Base-by-base conservation (phyloP, 2,888 invertebrate species). In the Buathra laborator region DNA sequence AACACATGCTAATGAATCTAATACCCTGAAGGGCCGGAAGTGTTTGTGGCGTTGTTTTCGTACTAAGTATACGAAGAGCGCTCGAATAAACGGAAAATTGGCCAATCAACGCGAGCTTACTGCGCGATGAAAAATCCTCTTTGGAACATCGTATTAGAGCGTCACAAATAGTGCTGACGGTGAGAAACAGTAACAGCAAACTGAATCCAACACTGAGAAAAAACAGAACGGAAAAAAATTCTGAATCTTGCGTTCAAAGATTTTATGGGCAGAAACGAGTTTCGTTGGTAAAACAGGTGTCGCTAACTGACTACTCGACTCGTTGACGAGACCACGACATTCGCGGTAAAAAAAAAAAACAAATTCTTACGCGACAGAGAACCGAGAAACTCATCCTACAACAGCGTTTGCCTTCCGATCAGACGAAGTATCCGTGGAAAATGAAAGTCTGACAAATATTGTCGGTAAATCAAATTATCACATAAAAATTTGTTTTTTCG, bases 21-120 rank as follows among this genome's bases (percentile, higher is more conserved):
- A 96, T 93, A 10, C 95, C 95, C 87, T 95, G 94, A 14, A 95
- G 87, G 59, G 92, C 93, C 0, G 91, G 90, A 37, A 95, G 88
- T 29, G 92, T 91, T 2, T 90, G 92, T 2, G 86, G 62, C 0
- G 89, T 86, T 0, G 85, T 67, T 44, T 89, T 67, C 0, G 93
- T 93, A 24, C 84, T 90, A n/a, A 94, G 81, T 75, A 94, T 90
- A 80, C 93, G 93, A 7, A 86, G 87, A 1, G 91, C 91, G 87
- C 94, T 94, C 10, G 92, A 92, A 79, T 92, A 92, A 3, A 94
- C 48, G 0, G 95, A 94, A 88, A 95, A 94, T 2, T 93, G 88
- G 14, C 91, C 68, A 1, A 94, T 83, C 14, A 86, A 44, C 7
- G 12, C 44, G 0, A 70, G 78, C 7, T 12, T 67, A 43, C n/a